Base-by-base conservation (phyloP, 2,113 vertebrate species). In the Myotis lucifugus region DNA sequence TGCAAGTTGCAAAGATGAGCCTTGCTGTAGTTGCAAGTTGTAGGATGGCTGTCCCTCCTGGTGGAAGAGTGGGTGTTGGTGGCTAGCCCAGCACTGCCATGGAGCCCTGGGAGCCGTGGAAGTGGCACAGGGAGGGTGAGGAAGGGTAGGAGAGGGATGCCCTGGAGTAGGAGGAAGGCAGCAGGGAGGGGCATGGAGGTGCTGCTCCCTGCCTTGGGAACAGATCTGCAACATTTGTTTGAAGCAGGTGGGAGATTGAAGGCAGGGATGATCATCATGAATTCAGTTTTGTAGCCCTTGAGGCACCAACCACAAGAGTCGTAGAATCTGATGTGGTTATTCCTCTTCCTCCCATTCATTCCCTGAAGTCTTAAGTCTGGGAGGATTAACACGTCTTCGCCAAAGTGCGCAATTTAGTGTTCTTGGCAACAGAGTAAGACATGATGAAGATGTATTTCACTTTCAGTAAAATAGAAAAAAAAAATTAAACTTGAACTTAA, bases 381-480 rank as follows among this genome's bases (percentile, higher is more conserved):
- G 66, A 79, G 89, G 87, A 67, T 91, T 18, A 94, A 85, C 10
- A 25, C 73, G 52, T 69, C 76, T 84, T 86, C 93, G 67, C 89
- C 78, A 40, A 70, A 93, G 74, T 61, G 70, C 93, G 84, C 52
- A 61, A 59, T 52, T 88, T 73, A 48, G 46, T 81, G 70, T 92
- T 85, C 50, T 79, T 85, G 46, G n/a, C 95, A 83, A 76, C 88
- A 77, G 73, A 82, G 81, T 19, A 73, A 92, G 50, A 74, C 85
- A 18, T 42, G 37, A 85, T 52, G 37, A 92, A 93, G 61, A 66
- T 74, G 21, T 15, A 76, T 86, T 91, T 94, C 52, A 79, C 85
- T 86, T 89, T 73, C 73, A 88, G 73, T 74, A 66, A 96, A 96
- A 77, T 12, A 93, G 56, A 64, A 73, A 84, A 74, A 73, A 27